Evolutionary conservation across 2,113 vertebrate genomes (phyloP).

Genomic region (western clawed frog (Xenopus tropicalis)): UCB_Xtro_10.0 CM004443.2:161693501-161694000

Average conservation of each 20-base stretch:
- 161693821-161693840: conserved; percentile 7
- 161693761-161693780: conserved; percentile 1
- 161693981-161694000: conserved; percentile 99
- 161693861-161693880: conserved; percentile 66
- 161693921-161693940: conserved; percentile 99
- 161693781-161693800: conserved; percentile 5
- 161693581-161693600: neutral
- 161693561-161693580: conserved; percentile 4
- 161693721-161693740: neutral
- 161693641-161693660: neutral
- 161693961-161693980: conserved; percentile 99
- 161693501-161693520: neutral
- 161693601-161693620: neutral
- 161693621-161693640: neutral
- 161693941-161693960: conserved; percentile 99
- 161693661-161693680: neutral
- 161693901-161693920: conserved; percentile 97
- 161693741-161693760: neutral
- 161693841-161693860: conserved; percentile 15
- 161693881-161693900: conserved; percentile 86
- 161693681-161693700: too few species aligned
- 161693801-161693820: conserved; percentile 13
- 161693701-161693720: conserved; percentile 5
- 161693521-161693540: neutral
- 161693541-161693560: neutral